Base-by-base conservation (phyloP, 2,797 vertebrate species). In the Hoplostethus atlanticus region DNA sequence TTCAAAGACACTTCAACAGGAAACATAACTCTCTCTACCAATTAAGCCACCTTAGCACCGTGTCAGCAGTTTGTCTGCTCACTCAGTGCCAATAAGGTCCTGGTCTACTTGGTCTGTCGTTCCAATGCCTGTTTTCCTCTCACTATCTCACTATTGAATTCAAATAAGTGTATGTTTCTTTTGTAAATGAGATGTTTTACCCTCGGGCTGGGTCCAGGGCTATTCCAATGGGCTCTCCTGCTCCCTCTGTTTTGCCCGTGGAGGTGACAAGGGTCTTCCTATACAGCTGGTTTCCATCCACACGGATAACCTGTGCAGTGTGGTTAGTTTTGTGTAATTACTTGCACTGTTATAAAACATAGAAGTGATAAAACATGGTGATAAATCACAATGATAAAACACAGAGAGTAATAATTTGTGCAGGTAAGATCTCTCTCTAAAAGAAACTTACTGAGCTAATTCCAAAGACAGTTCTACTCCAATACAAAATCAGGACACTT, bases 141-240 rank as follows among this genome's bases (percentile, higher is more conserved):
- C 21, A 21, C 21, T 21, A 21, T 21, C 21, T 21, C 21, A 6
- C 8, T 4, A 16, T 16, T 57, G 6, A 75, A 30, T 63, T 30
- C 0, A 70, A 58, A n/a, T 16, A n/a, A 15, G 8, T 1, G 10
- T 7, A 15, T 0, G 17, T 38, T 28, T 54, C 0, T 48, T n/a
- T 28, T 36, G 0, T 50, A 25, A 42, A n/a, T 4, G 47, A 55
- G 36, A 65, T 52, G 55, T 16, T 16, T 82, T 93, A 95, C 94
- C 94, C 94, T 83, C 84, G 64, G n/a, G 73, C 89, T 71, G 94
- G 94, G 91, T 95, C 93, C 75, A 95, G 55, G 36, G 81, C 83
- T 55, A 95, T 94, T 76, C 93, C 94, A 56, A 85, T 5, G 0
- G 94, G 94, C 36, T 91, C 60, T 78, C 94, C 94, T 30, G 52